Conservation (phyloP, 1,140 invertebrate species). For the Lasioglossum albipes region DNA sequence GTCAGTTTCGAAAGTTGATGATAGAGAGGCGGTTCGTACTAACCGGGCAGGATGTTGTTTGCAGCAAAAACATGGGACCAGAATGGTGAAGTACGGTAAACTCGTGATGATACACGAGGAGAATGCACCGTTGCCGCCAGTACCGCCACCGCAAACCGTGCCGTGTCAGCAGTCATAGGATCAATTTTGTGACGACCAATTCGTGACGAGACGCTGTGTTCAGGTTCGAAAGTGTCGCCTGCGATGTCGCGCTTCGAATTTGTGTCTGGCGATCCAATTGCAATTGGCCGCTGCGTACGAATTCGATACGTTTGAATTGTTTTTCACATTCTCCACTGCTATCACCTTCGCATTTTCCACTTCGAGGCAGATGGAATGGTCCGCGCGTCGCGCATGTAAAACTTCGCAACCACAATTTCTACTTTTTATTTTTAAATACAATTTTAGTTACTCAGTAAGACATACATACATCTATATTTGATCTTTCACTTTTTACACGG, state of each 20-base stretch:
- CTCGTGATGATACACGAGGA: conserved; percentile 76
- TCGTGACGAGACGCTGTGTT: neutral
- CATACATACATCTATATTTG: no score
- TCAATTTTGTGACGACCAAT: neutral
- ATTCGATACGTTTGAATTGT: neutral
- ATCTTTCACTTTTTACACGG: no score
- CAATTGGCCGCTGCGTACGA: conserved; percentile 5
- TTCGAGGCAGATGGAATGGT: conserved; percentile 25
- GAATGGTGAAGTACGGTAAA: conserved; percentile 70
- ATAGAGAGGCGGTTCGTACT: neutral
- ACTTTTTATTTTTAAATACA: no score
- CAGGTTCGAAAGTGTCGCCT: neutral
- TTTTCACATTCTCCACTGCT: no score
- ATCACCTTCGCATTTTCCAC: neutral
- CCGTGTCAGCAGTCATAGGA: conserved; percentile 45
- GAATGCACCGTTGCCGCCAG: conserved; percentile 74
- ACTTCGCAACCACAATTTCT: neutral
- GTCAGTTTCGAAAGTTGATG: neutral
- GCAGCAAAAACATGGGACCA: conserved; percentile 65
- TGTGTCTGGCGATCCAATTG: neutral
- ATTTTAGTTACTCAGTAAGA: no score
- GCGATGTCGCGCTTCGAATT: neutral
- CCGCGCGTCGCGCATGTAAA: neutral
- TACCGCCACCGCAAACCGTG: conserved; percentile 45
- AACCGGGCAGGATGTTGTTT: conserved; percentile 35